These are phyloP conservation scores for Lophotis ruficrista DNA, from an alignment of 2,113 vertebrate species.

Conservation along the genomic window DNA sequence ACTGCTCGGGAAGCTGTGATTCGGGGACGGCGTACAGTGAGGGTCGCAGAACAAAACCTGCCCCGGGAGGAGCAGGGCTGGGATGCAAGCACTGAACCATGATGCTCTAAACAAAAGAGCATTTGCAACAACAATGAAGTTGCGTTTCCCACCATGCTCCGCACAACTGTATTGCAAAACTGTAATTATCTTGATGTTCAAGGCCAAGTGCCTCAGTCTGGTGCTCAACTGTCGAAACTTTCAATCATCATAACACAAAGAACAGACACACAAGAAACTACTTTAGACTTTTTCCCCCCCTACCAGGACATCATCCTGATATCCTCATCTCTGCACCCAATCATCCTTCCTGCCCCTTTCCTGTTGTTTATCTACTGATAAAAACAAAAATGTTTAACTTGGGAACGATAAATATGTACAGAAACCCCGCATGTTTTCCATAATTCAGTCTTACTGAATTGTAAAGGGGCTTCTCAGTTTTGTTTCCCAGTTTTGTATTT, in stretches of 20 bases:
- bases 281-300: background rate
- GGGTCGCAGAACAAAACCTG: background rate
- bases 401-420: background rate
- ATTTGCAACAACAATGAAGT: constrained; percentile 52
- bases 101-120: constrained; percentile 62
- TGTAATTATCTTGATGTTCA: constrained; percentile 37
- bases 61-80: background rate
- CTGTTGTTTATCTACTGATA: background rate
- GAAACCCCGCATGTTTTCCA: background rate
- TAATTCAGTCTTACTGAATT: background rate
- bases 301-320: background rate
- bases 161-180: background rate
- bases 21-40: background rate
- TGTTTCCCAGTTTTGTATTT: background rate
- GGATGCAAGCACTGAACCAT: constrained; percentile 11
- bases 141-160: constrained; percentile 16
- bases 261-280: background rate
- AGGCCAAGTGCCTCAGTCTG: constrained; percentile 14
- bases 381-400: background rate
- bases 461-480: background rate
- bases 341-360: background rate
- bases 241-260: background rate
- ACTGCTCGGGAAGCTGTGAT: background rate
- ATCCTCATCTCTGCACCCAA: background rate
- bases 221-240: constrained; percentile 27